These are phyloP conservation scores for Buceros bicornis DNA, from an alignment of 2,797 vertebrate species.

Conservation along the genomic window DNA sequence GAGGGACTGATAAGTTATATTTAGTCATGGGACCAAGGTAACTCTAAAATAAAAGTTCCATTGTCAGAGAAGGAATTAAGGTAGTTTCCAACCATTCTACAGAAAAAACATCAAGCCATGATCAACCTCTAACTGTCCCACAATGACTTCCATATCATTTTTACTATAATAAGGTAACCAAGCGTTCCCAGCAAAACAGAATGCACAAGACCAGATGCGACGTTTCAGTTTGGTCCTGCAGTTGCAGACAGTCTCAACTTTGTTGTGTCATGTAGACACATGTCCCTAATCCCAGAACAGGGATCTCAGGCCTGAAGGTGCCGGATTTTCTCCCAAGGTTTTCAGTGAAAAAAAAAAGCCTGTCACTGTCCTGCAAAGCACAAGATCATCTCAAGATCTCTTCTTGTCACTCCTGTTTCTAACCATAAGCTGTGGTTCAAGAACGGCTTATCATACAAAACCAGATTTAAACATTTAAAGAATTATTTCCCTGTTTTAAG, in stretches of 20 bases:
- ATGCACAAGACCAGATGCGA: not conserved
- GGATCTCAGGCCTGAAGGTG: not conserved
- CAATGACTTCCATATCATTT: not conserved
- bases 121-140: not conserved
- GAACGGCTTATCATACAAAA: not conserved
- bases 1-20: not conserved
- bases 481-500: not conserved
- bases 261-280: not conserved
- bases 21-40: not conserved
- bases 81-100: not conserved
- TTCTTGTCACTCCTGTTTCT: not conserved
- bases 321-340: not conserved
- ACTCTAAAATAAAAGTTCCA: not conserved
- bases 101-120: not conserved
- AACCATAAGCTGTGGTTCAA: not conserved
- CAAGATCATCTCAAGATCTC: not conserved
- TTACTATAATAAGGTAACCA: not conserved
- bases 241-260: not conserved
- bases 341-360: not conserved
- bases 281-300: not conserved
- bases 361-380: not conserved
- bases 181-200: not conserved
- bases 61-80: not conserved
- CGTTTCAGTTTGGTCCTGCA: not conserved
- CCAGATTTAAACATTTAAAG: not conserved